phyloP scores from a whole-genome alignment of 2,888 invertebrate species.

The Drosophila multiciliata region DNA sequence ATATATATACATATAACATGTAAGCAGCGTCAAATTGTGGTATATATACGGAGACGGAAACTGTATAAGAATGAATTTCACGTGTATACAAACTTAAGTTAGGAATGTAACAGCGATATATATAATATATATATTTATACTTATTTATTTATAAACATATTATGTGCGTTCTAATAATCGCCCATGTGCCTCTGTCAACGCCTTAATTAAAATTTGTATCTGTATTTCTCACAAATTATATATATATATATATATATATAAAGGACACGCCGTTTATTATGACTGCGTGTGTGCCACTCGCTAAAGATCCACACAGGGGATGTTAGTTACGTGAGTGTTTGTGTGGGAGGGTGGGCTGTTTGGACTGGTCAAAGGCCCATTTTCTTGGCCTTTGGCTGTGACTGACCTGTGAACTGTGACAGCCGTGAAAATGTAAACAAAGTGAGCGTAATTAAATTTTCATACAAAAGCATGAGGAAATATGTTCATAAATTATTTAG shows the following conservation, averaged over 20 bases:
- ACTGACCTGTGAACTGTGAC: slow-evolving; percentile 33
- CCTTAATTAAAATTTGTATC: background rate
- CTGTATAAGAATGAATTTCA: too few species aligned
- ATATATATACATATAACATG: too few species aligned
- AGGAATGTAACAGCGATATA: background rate
- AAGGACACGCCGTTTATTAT: slow-evolving; percentile 21
- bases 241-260: background rate
- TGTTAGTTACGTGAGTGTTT: too few species aligned
- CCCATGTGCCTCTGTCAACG: background rate
- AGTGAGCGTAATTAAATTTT: slow-evolving; percentile 75
- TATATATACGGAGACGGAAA: too few species aligned
- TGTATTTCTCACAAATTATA: background rate
- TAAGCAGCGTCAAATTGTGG: too few species aligned
- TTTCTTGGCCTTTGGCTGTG: slow-evolving; percentile 13
- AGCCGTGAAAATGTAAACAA: slow-evolving; percentile 77
- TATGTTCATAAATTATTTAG: slow-evolving; percentile 65
- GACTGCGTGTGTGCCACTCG: slow-evolving; percentile 63
- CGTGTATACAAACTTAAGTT: too few species aligned
- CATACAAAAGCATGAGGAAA: slow-evolving; percentile 61
- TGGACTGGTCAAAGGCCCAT: slow-evolving; percentile 52
- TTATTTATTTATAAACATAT: background rate
- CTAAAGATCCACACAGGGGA: slow-evolving; percentile 24
- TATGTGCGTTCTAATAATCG: background rate
- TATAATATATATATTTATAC: background rate
- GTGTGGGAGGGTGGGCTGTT: background rate